Conservation (phyloP, 2,113 vertebrate species). For the Galeopterus variegatus region DNA sequence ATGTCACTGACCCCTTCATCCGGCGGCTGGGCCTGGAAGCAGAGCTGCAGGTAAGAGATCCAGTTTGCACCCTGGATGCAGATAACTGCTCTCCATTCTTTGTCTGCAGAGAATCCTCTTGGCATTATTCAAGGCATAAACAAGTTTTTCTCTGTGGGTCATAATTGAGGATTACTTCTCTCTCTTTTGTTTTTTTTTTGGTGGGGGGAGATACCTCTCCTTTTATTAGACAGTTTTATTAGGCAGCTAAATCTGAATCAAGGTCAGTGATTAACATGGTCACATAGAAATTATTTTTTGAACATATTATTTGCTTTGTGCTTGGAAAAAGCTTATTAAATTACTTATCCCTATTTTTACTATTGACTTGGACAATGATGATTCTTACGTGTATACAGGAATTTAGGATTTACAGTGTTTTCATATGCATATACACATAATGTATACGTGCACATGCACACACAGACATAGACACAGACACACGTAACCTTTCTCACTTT, state of each 20-base stretch:
- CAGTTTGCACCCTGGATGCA: background rate
- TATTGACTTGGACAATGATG: background rate
- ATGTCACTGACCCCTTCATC: constrained; percentile 98
- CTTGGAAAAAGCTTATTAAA: constrained; percentile 37
- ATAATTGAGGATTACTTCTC: constrained; percentile 43
- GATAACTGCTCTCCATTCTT: background rate
- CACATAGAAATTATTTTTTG: constrained; percentile 38
- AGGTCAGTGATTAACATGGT: constrained; percentile 10
- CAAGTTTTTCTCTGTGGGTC: constrained; percentile 23
- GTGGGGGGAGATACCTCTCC: too few relatives aligned
- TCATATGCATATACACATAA: background rate
- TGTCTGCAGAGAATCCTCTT: background rate
- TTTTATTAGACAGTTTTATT: background rate
- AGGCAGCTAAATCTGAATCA: constrained; percentile 37
- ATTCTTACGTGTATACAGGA: constrained; percentile 47
- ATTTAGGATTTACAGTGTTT: constrained; percentile 52
- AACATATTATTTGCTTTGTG: constrained; percentile 37
- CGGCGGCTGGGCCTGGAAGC: constrained; percentile 97
- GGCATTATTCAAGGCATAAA: constrained; percentile 34
- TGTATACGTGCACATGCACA: background rate
- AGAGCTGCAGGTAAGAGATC: constrained; percentile 94
- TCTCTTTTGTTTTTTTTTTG: background rate
- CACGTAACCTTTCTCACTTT: background rate
- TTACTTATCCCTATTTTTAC: constrained; percentile 22
- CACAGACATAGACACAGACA: background rate